Percentiles rank a stretch among this genome's conserved stretches.
Evolutionary conservation across 2,888 invertebrate species (phyloP).

Genomic region (Serrognathus titanus): DNA sequence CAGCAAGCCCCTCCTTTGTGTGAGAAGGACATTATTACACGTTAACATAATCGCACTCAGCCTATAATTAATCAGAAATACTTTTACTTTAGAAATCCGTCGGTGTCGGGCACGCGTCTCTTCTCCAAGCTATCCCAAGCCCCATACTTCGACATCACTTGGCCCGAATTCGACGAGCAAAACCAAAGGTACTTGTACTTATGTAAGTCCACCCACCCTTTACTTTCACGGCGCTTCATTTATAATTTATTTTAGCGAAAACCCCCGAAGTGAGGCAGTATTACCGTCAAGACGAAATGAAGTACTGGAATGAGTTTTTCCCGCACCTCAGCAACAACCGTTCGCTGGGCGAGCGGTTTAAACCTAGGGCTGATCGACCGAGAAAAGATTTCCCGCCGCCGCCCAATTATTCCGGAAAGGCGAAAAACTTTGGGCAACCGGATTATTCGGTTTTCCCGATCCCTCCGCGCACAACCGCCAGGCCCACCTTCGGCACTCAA

Average conservation of each 20-base stretch:
- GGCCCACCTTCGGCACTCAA: background rate
- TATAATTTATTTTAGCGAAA: slow-evolving; percentile 7
- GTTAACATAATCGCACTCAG: background rate
- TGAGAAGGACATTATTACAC: background rate
- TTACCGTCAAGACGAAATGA: slow-evolving; percentile 74
- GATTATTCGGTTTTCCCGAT: too few relatives aligned
- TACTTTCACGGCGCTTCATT: background rate
- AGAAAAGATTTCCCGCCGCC: background rate
- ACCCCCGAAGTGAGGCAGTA: slow-evolving; percentile 68
- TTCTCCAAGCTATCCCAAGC: slow-evolving; percentile 40
- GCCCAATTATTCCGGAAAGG: too few relatives aligned
- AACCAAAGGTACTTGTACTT: slow-evolving; percentile 76
- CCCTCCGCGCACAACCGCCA: background rate
- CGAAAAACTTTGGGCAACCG: too few relatives aligned
- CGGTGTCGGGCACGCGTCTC: slow-evolving; percentile 53
- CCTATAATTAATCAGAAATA: too few relatives aligned
- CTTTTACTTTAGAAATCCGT: slow-evolving; percentile 63
- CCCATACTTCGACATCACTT: slow-evolving; percentile 60
- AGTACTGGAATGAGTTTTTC: slow-evolving; percentile 81
- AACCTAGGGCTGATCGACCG: background rate
- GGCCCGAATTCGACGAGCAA: slow-evolving; percentile 77
- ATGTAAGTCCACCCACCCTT: slow-evolving; percentile 52
- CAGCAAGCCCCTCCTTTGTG: too few relatives aligned
- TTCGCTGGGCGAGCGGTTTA: background rate
- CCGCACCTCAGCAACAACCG: slow-evolving; percentile 46